Evolutionary conservation across 2,113 vertebrate species (phyloP), one percentile per base, ranked within the genome.

Genomic region (Siniperca chuatsi): DNA sequence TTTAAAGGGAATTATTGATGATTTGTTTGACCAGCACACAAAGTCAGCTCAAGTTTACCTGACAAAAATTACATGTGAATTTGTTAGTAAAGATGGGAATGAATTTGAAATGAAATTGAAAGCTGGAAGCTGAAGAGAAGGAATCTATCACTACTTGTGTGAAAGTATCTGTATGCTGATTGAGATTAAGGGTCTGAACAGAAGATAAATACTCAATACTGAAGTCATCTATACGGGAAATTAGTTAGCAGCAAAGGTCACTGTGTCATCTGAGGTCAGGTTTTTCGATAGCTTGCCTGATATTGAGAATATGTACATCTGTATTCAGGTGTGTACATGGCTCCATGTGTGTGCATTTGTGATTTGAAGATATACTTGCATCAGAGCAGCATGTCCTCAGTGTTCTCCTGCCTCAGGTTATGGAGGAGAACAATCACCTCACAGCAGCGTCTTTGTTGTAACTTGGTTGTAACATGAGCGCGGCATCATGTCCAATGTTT

Each of bases 1-100:
- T 77, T 74, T 44, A 87, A 90, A 84, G 50, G 11, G 80, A 89
- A 85, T 89, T 82, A 67, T 82, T 81, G 33, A 89, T 89, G 79
- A 76, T 76, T 62, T 52, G 52, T 80, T 80, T 67, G 29, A 50
- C 66, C 4, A 16, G 16, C 37, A 50, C 33, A 55, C 35, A 73
- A 20, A 74, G 69, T 37, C 21, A 7, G 23, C 20, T 66, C 21
- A 58, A 16, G 64, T 68, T 85, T 75, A 8, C 57, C 73, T 50
- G 37, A 70, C 33, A 42, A 37, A 71, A 81, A 55, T 13, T 6
- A 52, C 18, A 66, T 52, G 66, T 58, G 29, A 6, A 71, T 52
- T 48, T 42, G 11, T 42, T 12, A 29, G 69, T 60, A 29, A 46
- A 65, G 60, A 81, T 33, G 20, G 68, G 23, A 70, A 44, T 13